A percentile compares a stretch with the other conserved stretches of the same genome.
Conservation (phyloP, 2,888 invertebrate species). For the Erynnis tages region DNA sequence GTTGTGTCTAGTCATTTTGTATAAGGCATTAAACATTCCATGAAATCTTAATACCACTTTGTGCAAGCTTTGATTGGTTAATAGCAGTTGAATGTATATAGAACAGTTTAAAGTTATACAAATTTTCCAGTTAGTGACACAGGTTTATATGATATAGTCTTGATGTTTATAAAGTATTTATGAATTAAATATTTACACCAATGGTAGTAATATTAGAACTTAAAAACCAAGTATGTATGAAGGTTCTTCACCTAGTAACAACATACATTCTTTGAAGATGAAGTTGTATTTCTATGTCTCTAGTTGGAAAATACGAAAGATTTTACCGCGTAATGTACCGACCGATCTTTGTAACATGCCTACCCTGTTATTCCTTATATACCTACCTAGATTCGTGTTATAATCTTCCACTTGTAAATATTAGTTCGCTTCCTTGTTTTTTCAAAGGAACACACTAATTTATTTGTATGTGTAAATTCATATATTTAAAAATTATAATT, state of each 20-base stretch:
- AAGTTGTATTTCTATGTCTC: conserved; percentile 33
- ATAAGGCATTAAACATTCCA: conserved; percentile 78
- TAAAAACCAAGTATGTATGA: too few relatives aligned
- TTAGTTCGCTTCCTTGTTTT: conserved; percentile 66
- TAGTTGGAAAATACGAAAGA: conserved; percentile 40
- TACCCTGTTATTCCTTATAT: conserved; percentile 39
- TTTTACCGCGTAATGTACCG: conserved; percentile 36
- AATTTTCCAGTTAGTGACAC: conserved; percentile 42
- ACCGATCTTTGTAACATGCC: conserved; percentile 29
- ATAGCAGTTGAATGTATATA: conserved; percentile 48
- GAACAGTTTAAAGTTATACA: conserved; percentile 31
- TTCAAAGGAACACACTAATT: conserved; percentile 52
- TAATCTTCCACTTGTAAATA: conserved; percentile 68
- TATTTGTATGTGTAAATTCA: conserved; percentile 68
- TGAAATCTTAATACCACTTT: conserved; percentile 64
- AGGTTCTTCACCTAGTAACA: too few relatives aligned
- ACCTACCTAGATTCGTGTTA: conserved; percentile 34
- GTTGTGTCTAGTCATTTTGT: conserved; percentile 61
- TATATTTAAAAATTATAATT: conserved; percentile 57
- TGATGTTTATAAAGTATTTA: too few relatives aligned
- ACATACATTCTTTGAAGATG: too few relatives aligned
- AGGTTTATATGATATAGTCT: conserved; percentile 21
- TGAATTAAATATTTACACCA: too few relatives aligned
- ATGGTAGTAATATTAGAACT: too few relatives aligned
- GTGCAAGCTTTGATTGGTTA: conserved; percentile 64